phyloP scores from a whole-genome alignment of 1,140 invertebrate species.

The Apis mellifera region Amel_HAv3.1 CM009942.2:9425501-9426000 shows the following conservation, averaged over 20 bases:
- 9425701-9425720: too few species aligned
- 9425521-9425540: too few species aligned
- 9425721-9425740: too few species aligned
- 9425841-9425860: too few species aligned
- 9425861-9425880: constrained; percentile 61
- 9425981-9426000: constrained; percentile 48
- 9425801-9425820: background rate
- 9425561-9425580: too few species aligned
- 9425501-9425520: too few species aligned
- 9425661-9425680: too few species aligned
- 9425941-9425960: constrained; percentile 79
- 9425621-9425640: background rate
- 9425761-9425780: background rate
- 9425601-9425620: background rate
- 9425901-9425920: constrained; percentile 63
- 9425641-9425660: too few species aligned
- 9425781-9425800: background rate
- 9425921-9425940: constrained; percentile 78
- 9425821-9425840: background rate
- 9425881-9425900: constrained; percentile 70
- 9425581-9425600: background rate
- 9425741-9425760: too few species aligned
- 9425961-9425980: constrained; percentile 78
- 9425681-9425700: too few species aligned
- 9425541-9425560: too few species aligned